Evolutionary conservation across 1,140 invertebrate species (phyloP), one percentile per base, ranked within the genome.

Genomic region (Philopotamus ludificatus): DNA sequence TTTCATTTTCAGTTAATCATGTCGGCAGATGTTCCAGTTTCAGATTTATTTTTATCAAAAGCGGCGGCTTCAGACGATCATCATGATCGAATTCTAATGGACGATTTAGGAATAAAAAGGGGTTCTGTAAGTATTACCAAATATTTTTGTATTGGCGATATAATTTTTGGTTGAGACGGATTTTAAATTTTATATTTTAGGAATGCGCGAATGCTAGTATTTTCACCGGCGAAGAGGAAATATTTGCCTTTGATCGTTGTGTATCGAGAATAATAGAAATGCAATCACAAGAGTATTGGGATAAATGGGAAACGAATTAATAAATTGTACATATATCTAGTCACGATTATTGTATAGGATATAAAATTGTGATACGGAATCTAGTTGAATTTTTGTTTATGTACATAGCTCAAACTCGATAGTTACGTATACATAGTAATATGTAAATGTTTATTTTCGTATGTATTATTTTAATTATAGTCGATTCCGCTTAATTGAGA

Each of bases 211-310:
- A 83, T 65, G 86, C 91, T 3, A 95, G 88, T 77, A 87, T 97
- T 66, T 97, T 97, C 73, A 96, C 92, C 34, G 94, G 94, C 1
- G 92, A 95, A 73, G 95, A 98, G 78, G 95, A 98, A 80, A 76
- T 94, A 23, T 98, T 98, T 83, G 94, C 95, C 23, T 96, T 93
- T 77, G 92, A 95, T 71, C 81, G 95, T 57, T 96, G 94, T 8
- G 74, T 96, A 12, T 97, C 94, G 0, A 79, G 95, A 47, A 79
- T 98, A 16, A 84, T 86, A 15, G 93, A 97, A 81, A 98, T 98
- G 94, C 92, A 94, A 78, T 92, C 89, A 2, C 80, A 84, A 66
- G 87, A 89, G 66, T 97, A 97, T 79, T 95, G 93, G 93, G 84
- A 87, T 65, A 80, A 83, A 68, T 88, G 86, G 85, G 82, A 9